phyloP scores from a whole-genome alignment of 2,113 vertebrate genomes.

The Melierax canorus region DNA sequence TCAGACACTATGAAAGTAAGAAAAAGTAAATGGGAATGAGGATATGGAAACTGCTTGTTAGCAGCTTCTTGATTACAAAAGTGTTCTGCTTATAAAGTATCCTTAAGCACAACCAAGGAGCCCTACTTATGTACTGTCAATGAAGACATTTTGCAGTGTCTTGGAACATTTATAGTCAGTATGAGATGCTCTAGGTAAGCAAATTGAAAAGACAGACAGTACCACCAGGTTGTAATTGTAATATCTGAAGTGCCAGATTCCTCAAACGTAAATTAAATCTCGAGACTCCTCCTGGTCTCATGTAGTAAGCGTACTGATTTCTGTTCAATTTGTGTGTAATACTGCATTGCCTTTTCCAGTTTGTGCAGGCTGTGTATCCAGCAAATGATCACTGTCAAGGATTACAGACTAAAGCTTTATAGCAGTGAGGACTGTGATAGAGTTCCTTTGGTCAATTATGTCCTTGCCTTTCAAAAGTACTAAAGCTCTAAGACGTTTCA shows the following conservation, averaged over 20 bases:
- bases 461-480: background rate
- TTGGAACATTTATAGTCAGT: background rate
- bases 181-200: background rate
- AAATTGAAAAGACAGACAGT: background rate
- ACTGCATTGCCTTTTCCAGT: background rate
- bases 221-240: background rate
- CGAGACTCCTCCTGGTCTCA: background rate
- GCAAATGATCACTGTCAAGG: background rate
- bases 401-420: background rate
- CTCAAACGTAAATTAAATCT: background rate
- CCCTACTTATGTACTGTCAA: background rate
- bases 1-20: background rate
- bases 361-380: background rate
- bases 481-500: background rate
- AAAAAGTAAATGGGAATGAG: background rate
- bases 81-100: background rate
- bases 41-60: constrained; percentile 1
- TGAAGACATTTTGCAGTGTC: background rate
- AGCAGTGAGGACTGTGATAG: background rate
- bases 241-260: background rate
- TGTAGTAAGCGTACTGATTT: background rate
- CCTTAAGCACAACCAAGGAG: background rate
- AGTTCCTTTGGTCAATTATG: background rate
- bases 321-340: background rate
- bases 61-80: background rate